Conservation (phyloP, 2,113 vertebrate genomes). For the Cynoglossus semilaevis region DNA sequence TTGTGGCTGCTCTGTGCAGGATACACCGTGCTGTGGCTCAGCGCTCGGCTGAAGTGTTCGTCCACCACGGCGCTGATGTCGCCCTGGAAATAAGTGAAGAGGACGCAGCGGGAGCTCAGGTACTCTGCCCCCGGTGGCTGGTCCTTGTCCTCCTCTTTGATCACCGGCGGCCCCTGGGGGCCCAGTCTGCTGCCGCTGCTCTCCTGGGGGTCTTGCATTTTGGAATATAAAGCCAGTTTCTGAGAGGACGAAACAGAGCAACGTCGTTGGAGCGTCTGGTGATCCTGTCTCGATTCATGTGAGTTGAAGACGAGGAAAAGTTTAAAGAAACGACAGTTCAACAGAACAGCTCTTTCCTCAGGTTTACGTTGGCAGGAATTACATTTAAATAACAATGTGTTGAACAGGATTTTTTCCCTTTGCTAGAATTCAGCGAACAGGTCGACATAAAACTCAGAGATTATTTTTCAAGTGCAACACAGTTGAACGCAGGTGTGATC, state of each 20-base stretch:
- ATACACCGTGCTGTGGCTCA: slow-evolving; percentile 87
- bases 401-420: too few relatives aligned
- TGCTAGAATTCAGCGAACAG: too few relatives aligned
- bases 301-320: too few relatives aligned
- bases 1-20: slow-evolving; percentile 68
- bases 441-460: too few relatives aligned
- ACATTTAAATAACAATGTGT: too few relatives aligned
- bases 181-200: slow-evolving; percentile 73
- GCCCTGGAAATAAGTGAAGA: slow-evolving; percentile 98
- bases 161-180: slow-evolving; percentile 79
- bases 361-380: too few relatives aligned
- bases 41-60: slow-evolving; percentile 95
- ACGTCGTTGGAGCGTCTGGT: too few relatives aligned
- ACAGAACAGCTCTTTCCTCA: too few relatives aligned
- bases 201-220: slow-evolving; percentile 94
- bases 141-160: slow-evolving; percentile 97
- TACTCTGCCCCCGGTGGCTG: slow-evolving; percentile 93
- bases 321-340: too few relatives aligned
- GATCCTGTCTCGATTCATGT: too few relatives aligned
- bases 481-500: too few relatives aligned
- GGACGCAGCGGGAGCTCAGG: slow-evolving; percentile 91
- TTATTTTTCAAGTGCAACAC: too few relatives aligned
- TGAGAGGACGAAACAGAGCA: slow-evolving; percentile 37
- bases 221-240: slow-evolving; percentile 95
- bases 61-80: slow-evolving; percentile 97